These are phyloP conservation scores for Leptinotarsa lineolata DNA, from an alignment of 1,140 invertebrate genomes.

Conservation along the genomic window DNA sequence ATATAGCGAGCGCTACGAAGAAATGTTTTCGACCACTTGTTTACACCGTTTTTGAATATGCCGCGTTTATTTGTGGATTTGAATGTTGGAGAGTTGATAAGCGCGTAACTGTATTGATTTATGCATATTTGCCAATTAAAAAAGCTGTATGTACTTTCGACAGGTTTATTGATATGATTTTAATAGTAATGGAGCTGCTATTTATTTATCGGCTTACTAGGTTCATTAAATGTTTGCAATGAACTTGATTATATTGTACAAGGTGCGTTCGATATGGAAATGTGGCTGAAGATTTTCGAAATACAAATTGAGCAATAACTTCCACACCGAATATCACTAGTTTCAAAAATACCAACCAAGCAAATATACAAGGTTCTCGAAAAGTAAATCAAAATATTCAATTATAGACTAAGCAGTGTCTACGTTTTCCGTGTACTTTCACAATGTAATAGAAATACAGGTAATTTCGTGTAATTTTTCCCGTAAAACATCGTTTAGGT, in stretches of 20 bases:
- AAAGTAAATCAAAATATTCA: too few species aligned
- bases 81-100: conserved; percentile 18
- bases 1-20: conserved; percentile 28
- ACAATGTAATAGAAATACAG: too few species aligned
- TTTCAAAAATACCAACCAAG: too few species aligned
- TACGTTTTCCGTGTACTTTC: too few species aligned
- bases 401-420: too few species aligned
- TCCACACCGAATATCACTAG: too few species aligned
- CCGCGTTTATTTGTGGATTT: conserved; percentile 20
- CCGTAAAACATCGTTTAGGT: too few species aligned
- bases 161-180: conserved; percentile 1
- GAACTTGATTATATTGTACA: background rate
- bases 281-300: too few species aligned
- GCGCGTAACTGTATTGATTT: conserved; percentile 17
- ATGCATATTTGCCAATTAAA: conserved; percentile 3
- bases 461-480: too few species aligned
- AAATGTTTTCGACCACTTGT: conserved; percentile 47
- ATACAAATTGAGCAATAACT: too few species aligned
- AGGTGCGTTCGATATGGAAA: background rate
- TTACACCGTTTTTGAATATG: conserved; percentile 36
- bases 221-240: background rate
- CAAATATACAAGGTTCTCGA: too few species aligned
- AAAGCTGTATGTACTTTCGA: background rate
- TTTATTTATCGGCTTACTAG: background rate
- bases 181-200: background rate